A percentile compares a stretch with the other conserved stretches of the same genome.
Evolutionary conservation across 2,888 invertebrate species (phyloP).

Genomic region (Iselma pallidipennis): DNA sequence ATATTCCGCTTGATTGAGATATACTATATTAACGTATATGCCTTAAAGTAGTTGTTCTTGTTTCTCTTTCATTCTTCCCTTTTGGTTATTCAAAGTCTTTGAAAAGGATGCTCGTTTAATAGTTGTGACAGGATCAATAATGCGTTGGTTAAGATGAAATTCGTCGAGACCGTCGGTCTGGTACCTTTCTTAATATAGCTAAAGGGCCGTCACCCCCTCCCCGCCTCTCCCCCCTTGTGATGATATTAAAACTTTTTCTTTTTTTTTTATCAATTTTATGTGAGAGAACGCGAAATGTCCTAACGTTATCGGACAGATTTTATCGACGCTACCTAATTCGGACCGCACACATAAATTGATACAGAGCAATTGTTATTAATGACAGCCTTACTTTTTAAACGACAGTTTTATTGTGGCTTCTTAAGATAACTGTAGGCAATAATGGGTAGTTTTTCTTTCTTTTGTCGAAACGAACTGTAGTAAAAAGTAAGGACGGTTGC

Average conservation of each 20-base stretch:
- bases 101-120: background rate
- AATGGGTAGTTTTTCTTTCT: constrained; percentile 57
- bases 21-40: no score
- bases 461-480: constrained; percentile 51
- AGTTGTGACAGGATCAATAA: background rate
- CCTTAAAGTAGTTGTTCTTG: no score
- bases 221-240: no score
- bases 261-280: constrained; percentile 40
- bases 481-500: constrained; percentile 56
- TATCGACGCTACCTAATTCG: constrained; percentile 50
- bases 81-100: background rate
- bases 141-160: background rate
- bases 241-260: background rate
- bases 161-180: background rate
- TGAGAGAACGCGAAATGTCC: constrained; percentile 33
- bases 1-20: no score
- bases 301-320: constrained; percentile 38
- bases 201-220: no score
- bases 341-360: constrained; percentile 52
- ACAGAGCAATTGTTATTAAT: constrained; percentile 54
- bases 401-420: constrained; percentile 57
- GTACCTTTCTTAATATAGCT: background rate
- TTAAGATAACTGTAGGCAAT: constrained; percentile 58
- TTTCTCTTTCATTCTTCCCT: background rate
- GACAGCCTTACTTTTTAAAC: constrained; percentile 55